Evolutionary conservation across 2,797 vertebrate genomes (phyloP).

Genomic region (Danionella dracula): DNA sequence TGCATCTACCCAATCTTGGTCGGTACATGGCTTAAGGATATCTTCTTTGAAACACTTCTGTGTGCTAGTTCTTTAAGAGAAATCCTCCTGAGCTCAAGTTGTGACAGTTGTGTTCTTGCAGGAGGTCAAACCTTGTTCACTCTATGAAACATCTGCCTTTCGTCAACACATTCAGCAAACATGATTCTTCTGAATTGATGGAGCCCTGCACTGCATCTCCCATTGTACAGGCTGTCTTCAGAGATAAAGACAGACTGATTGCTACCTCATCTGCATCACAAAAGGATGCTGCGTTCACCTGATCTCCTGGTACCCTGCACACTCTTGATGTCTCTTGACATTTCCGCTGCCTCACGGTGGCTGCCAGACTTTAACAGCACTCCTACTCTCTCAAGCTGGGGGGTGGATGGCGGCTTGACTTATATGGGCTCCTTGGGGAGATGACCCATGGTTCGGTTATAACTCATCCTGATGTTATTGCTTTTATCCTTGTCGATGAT

Average conservation of each 20-base stretch:
- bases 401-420: constrained; percentile 12
- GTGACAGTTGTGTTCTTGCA: constrained; percentile 54
- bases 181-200: constrained; percentile 65
- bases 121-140: constrained; percentile 67
- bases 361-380: constrained; percentile 55
- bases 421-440: constrained; percentile 9
- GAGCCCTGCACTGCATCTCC: constrained; percentile 59
- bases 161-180: constrained; percentile 57
- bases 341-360: constrained; percentile 54
- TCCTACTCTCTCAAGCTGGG: constrained; percentile 3
- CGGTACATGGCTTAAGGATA: no score
- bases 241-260: constrained; percentile 71
- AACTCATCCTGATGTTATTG: constrained; percentile 20
- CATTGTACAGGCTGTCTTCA: constrained; percentile 59
- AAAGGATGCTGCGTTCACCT: constrained; percentile 67
- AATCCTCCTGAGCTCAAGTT: constrained; percentile 9
- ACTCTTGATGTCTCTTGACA: constrained; percentile 57
- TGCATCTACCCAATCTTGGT: no score
- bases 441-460: constrained; percentile 31
- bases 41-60: no score
- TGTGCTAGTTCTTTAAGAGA: not conserved
- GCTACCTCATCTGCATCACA: constrained; percentile 73
- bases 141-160: constrained; percentile 51
- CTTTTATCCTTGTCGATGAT: constrained; percentile 29
- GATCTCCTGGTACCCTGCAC: constrained; percentile 50